Base-by-base conservation (phyloP, 2,113 vertebrate genomes). In the Brachirus orientalis region DNA sequence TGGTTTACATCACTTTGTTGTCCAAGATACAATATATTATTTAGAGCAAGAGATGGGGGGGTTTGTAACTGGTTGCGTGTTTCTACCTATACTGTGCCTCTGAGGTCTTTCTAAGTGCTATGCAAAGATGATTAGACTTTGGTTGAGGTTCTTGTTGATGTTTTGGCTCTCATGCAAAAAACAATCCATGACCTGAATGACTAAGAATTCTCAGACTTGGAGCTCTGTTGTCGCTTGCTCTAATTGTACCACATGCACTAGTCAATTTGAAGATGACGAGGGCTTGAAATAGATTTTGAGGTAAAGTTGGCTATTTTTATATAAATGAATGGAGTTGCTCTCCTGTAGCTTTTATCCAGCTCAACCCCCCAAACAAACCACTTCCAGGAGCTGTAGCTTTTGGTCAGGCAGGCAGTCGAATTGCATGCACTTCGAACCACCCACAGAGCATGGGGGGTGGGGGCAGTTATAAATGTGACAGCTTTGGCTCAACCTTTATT, bases 201-300 rank as follows among this genome's bases (percentile, higher is more conserved):
- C 19, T 28, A 11, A 22, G 19, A 22, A 22, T 14, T 12, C 4
- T 43, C 40, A 43, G 40, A 43, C 43, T 47, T 47, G 63, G 53
- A 67, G 35, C 47, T 43, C 45, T 75, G 55, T 72, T 83, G 75
- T 88, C 80, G 77, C 59, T 16, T 1, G 1, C 54, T 36, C 20
- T 50, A 47, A 71, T 71, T 28, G 28, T 6, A 28, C 59, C 36
- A 62, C 70, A 65, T 48, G 33, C n/a, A 40, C 2, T 28, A 28
- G 28, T 28, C 28, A 28, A 28, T 28, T 28, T 28, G 28, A 28
- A 28, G 28, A 28, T 28, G 28, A 28, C 28, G 3, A 28, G 28
- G 28, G 3, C 28, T 28, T 28, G 28, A 28, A 28, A 28, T 28
- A 28, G 28, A 28, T 28, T 28, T 28, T 28, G 28, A 28, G 28